phyloP scores from a whole-genome alignment of 2,113 vertebrate genomes.

The Echinops telfairi region DNA sequence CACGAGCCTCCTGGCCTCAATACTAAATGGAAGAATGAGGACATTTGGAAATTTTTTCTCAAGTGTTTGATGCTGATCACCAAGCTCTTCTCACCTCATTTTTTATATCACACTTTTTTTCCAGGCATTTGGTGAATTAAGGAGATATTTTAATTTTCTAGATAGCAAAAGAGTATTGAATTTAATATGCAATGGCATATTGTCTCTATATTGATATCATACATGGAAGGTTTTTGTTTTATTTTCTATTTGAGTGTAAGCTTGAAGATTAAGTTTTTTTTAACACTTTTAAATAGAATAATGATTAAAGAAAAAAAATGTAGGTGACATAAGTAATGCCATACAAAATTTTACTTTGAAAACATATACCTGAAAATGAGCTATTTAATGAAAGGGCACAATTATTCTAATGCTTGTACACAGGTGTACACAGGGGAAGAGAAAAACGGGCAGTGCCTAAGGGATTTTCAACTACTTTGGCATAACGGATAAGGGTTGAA shows the following conservation, averaged over 20 bases:
- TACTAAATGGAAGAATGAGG: background rate
- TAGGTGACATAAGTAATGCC: background rate
- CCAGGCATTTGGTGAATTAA: background rate
- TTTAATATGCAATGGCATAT: background rate
- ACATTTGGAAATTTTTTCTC: background rate
- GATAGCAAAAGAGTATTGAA: background rate
- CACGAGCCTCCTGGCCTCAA: background rate
- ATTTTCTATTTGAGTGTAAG: background rate
- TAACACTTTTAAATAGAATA: background rate
- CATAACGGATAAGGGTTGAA: no score
- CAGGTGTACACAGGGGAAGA: background rate
- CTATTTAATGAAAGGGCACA: background rate
- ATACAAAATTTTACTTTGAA: background rate
- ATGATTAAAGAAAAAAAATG: background rate
- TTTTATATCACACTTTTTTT: background rate
- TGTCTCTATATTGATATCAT: background rate
- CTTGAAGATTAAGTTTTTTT: background rate
- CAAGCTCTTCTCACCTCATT: background rate
- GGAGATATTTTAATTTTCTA: background rate
- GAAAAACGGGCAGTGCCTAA: background rate
- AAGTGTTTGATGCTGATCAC: conserved; percentile 33
- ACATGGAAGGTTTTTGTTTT: background rate
- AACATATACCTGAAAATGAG: background rate
- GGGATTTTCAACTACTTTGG: background rate
- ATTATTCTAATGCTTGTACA: background rate